Conservation (phyloP, 1,140 invertebrate species). For the Luehdorfia chinensis region DNA sequence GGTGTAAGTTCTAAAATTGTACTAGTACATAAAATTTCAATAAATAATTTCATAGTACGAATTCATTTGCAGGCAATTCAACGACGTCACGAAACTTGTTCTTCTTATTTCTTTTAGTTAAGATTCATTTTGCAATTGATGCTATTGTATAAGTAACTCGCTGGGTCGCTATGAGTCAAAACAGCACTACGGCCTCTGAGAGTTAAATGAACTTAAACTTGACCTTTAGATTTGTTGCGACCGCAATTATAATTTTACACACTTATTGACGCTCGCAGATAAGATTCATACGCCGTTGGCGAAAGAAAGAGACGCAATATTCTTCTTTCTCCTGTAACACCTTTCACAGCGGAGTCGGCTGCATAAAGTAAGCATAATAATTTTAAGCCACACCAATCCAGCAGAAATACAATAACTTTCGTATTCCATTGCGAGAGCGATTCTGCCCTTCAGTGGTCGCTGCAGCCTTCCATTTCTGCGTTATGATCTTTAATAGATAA, state of each 20-base stretch:
- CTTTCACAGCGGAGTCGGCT: too few relatives aligned
- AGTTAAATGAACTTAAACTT: conserved; percentile 58
- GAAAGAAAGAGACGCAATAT: too few relatives aligned
- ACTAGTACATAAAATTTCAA: neutral
- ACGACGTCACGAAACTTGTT: neutral
- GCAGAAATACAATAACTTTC: too few relatives aligned
- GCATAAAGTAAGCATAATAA: too few relatives aligned
- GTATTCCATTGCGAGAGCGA: too few relatives aligned
- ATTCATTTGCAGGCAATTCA: neutral
- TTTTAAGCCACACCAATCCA: too few relatives aligned
- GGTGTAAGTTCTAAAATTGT: neutral
- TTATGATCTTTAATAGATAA: too few relatives aligned
- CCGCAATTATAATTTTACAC: conserved; percentile 22
- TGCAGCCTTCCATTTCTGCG: too few relatives aligned
- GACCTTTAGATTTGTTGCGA: conserved; percentile 46
- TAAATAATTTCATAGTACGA: neutral
- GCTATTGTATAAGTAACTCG: neutral
- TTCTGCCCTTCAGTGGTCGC: too few relatives aligned
- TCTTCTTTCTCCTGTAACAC: too few relatives aligned
- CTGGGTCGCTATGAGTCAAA: conserved; percentile 13
- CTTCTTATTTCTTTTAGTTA: neutral
- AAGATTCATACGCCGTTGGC: too few relatives aligned
- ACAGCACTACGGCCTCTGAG: conserved; percentile 17
- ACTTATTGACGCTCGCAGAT: conserved; percentile 21
- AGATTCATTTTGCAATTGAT: neutral